A percentile compares a stretch with the other conserved stretches of the same genome.
Conservation (phyloP, 2,888 invertebrate species). For the Copidosoma aretas region DNA sequence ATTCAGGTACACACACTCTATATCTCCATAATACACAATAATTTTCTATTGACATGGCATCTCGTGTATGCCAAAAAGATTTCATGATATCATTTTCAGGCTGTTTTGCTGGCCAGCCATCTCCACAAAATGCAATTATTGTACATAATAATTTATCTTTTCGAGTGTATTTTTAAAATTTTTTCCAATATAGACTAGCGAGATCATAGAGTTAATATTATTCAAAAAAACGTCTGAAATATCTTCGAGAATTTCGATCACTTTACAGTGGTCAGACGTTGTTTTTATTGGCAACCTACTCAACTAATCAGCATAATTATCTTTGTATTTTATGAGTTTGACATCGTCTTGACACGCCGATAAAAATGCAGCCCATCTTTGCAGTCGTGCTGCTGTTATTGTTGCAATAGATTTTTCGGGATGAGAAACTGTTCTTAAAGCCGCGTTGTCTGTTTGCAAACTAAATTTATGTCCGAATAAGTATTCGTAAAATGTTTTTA, state of each 20-base stretch:
- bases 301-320: conserved; percentile 18
- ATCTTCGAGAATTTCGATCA: background rate
- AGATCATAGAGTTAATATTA: conserved; percentile 19
- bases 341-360: conserved; percentile 18
- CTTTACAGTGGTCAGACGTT: background rate
- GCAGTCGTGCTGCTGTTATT: conserved; percentile 22
- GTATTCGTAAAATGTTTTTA: conserved; percentile 35
- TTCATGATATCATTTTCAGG: conserved; percentile 13
- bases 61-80: conserved; percentile 25
- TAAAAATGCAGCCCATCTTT: conserved; percentile 30
- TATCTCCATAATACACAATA: conserved; percentile 36
- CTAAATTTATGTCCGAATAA: conserved; percentile 37
- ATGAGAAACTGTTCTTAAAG: conserved; percentile 43
- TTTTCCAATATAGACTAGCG: conserved; percentile 22
- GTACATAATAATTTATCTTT: conserved; percentile 26
- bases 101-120: conserved; percentile 31
- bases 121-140: conserved; percentile 24
- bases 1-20: conserved; percentile 35
- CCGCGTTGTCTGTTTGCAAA: conserved; percentile 43
- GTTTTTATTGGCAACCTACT: conserved; percentile 15
- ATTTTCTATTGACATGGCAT: conserved; percentile 30
- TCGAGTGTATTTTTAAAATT: background rate
- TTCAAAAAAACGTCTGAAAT: conserved; percentile 11
- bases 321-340: conserved; percentile 20
- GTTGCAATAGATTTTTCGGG: conserved; percentile 37